Conservation (phyloP, 1,140 invertebrate genomes). For the Babylonia areolata region DNA sequence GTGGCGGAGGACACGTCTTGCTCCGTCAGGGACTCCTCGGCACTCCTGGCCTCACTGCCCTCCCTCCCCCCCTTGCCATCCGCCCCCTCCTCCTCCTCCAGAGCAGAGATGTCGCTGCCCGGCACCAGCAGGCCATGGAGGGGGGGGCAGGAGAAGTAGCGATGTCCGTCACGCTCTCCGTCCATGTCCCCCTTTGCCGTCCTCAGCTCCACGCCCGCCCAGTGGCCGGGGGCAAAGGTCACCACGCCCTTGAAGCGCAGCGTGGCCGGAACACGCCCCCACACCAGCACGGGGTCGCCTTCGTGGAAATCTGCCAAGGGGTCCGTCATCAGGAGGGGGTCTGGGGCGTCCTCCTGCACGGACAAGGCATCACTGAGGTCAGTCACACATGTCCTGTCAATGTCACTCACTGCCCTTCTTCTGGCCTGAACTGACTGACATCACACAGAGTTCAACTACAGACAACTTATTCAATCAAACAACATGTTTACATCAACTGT, state of each 20-base stretch:
- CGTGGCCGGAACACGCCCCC: conserved; percentile 88
- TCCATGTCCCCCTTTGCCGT: conserved; percentile 76
- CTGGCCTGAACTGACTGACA: too few relatives aligned
- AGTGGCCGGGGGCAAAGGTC: conserved; percentile 88
- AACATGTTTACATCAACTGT: too few relatives aligned
- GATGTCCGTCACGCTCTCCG: conserved; percentile 75
- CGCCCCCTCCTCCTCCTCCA: conserved; percentile 21
- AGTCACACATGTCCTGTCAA: too few relatives aligned
- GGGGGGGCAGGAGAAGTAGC: conserved; percentile 74
- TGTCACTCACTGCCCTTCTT: too few relatives aligned
- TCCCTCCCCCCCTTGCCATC: neutral
- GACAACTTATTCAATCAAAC: too few relatives aligned
- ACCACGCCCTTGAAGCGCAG: conserved; percentile 90
- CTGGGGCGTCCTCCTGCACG: conserved; percentile 3
- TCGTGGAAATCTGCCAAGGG: conserved; percentile 77
- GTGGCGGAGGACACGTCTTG: conserved; percentile 53
- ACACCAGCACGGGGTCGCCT: conserved; percentile 93
- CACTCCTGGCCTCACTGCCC: conserved; percentile 27
- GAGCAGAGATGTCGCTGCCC: conserved; percentile 61
- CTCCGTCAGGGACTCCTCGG: conserved; percentile 48
- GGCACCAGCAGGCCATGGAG: conserved; percentile 76
- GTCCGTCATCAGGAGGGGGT: conserved; percentile 50
- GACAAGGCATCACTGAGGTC: too few relatives aligned
- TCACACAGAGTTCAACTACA: too few relatives aligned
- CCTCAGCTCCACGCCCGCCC: conserved; percentile 79